Evolutionary conservation across 2,113 vertebrate genomes (phyloP).

Genomic region (Festucalex cinctus): DNA sequence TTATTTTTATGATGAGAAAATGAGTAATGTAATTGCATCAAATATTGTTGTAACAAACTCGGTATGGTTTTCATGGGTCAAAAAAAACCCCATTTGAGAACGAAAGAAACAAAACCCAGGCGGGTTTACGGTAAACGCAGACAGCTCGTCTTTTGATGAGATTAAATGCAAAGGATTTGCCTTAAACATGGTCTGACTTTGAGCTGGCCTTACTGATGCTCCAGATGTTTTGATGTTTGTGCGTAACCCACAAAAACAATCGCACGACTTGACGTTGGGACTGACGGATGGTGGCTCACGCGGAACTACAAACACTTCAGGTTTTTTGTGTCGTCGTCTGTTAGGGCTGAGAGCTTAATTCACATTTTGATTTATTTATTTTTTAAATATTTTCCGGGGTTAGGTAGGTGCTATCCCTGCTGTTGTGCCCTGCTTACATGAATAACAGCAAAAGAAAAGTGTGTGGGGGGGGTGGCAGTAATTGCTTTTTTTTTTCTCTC

Average conservation of each 20-base stretch:
- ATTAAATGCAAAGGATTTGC: neutral
- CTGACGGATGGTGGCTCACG: neutral
- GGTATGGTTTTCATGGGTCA: neutral
- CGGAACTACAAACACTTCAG: neutral
- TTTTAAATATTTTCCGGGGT: too few species aligned
- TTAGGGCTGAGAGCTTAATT: too few species aligned
- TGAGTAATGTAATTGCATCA: too few species aligned
- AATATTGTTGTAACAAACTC: too few species aligned
- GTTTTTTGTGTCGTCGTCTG: too few species aligned
- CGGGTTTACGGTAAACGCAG: neutral
- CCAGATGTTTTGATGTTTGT: constrained; percentile 5
- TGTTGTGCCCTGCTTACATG: too few species aligned
- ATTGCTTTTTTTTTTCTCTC: too few species aligned
- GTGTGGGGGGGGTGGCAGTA: too few species aligned
- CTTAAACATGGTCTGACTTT: neutral
- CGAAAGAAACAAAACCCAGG: neutral
- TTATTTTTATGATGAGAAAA: neutral
- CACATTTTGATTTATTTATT: too few species aligned
- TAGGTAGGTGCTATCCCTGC: too few species aligned
- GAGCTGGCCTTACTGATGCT: neutral
- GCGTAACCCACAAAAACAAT: neutral
- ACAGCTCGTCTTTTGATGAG: neutral
- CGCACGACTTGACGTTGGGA: neutral
- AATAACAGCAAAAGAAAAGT: too few species aligned
- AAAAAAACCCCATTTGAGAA: neutral